These are phyloP conservation scores for Cephalopachus bancanus DNA, from an alignment of 2,797 vertebrate species.

Conservation along the genomic window DNA sequence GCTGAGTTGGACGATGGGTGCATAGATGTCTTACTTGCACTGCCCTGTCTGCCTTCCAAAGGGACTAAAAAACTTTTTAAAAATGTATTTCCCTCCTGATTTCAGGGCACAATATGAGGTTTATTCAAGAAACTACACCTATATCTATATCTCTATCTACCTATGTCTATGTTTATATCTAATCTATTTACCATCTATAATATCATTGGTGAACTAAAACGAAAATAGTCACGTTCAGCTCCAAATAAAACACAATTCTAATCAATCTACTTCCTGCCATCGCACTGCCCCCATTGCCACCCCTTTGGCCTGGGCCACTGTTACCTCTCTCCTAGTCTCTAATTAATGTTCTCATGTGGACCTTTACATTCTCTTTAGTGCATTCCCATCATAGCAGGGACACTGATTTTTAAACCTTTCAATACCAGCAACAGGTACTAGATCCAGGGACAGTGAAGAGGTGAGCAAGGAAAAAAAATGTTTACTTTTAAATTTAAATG, in stretches of 20 bases:
- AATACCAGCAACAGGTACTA: too few relatives aligned
- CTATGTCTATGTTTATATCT: background rate
- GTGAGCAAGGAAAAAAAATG: too few relatives aligned
- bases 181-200: background rate
- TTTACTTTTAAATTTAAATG: too few relatives aligned
- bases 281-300: too few relatives aligned
- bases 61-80: background rate
- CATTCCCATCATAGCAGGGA: background rate
- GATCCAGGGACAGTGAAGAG: too few relatives aligned
- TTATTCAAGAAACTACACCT: conserved; percentile 6
- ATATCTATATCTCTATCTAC: background rate
- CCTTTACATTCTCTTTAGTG: background rate
- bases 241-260: background rate
- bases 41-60: background rate
- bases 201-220: background rate
- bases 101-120: background rate
- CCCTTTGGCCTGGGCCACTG: too few relatives aligned
- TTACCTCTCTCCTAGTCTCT: background rate
- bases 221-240: background rate
- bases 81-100: background rate
- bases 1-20: background rate
- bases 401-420: background rate
- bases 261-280: background rate
- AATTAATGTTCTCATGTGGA: too few relatives aligned
- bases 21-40: background rate